Percentiles rank a stretch among this genome's conserved stretches.
Evolutionary conservation across 2,113 vertebrate genomes (phyloP).

Genomic region (Lutjanus erythropterus): DNA sequence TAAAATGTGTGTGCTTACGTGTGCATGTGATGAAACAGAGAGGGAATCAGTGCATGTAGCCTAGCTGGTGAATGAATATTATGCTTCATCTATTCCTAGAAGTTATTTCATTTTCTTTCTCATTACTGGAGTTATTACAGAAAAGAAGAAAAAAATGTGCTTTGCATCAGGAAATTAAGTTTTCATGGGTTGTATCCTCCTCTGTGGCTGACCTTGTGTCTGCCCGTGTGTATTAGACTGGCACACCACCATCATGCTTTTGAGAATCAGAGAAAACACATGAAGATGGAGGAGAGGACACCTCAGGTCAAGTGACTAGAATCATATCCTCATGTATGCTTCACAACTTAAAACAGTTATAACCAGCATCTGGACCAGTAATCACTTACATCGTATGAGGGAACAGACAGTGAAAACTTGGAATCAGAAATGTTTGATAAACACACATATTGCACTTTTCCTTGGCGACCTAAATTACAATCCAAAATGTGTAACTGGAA

Average conservation of each 20-base stretch:
- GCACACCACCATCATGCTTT: conserved; percentile 11
- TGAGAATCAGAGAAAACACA: conserved; percentile 14
- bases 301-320: conserved; percentile 9
- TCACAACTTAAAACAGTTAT: conserved; percentile 1
- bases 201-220: conserved; percentile 14
- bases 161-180: conserved; percentile 67
- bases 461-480: neutral
- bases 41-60: conserved; percentile 19
- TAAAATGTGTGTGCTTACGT: neutral
- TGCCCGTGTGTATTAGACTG: conserved; percentile 16
- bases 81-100: conserved; percentile 42
- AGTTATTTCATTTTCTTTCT: conserved; percentile 60
- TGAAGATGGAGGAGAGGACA: conserved; percentile 8
- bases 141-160: conserved; percentile 32
- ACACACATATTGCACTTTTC: conserved; percentile 19
- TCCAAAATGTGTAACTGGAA: conserved; percentile 26
- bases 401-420: conserved; percentile 7
- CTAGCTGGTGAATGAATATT: conserved; percentile 45
- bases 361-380: conserved; percentile 11
- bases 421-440: conserved; percentile 36
- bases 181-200: conserved; percentile 53
- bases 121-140: conserved; percentile 65
- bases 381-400: neutral
- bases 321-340: neutral
- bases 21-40: conserved; percentile 17